phyloP scores from a whole-genome alignment of 1,140 invertebrate genomes.

The Atopsyche davidsoni region DNA sequence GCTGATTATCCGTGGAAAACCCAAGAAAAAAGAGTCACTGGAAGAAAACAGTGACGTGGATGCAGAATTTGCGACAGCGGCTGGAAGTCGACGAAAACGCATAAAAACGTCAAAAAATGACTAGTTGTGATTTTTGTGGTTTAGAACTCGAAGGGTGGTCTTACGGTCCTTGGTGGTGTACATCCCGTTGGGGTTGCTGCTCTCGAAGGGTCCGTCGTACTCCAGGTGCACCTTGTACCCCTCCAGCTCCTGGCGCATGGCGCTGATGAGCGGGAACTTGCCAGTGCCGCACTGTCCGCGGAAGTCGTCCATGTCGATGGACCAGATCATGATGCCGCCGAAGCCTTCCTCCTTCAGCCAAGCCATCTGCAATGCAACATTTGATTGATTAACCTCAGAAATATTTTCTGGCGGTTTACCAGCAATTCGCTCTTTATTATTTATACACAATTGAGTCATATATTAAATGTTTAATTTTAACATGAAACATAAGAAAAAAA shows the following conservation, averaged over 20 bases:
- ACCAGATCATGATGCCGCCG: slow-evolving; percentile 97
- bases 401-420: too few species aligned
- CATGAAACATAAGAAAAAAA: neutral
- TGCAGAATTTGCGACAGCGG: too few species aligned
- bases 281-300: slow-evolving; percentile 81
- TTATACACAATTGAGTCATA: too few species aligned
- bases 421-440: too few species aligned
- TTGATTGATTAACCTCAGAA: too few species aligned
- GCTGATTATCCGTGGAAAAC: too few species aligned
- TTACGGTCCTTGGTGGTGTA: slow-evolving; percentile 85
- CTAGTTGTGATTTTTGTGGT: too few species aligned
- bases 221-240: slow-evolving; percentile 80
- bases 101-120: too few species aligned
- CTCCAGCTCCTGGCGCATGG: slow-evolving; percentile 78
- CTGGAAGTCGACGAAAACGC: too few species aligned
- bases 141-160: slow-evolving; percentile 34
- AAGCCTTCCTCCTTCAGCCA: slow-evolving; percentile 92
- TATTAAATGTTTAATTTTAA: neutral
- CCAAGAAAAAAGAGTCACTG: too few species aligned
- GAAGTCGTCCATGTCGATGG: slow-evolving; percentile 94
- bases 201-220: slow-evolving; percentile 82
- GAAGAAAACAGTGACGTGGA: too few species aligned
- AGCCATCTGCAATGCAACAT: slow-evolving; percentile 74
- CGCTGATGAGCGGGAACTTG: slow-evolving; percentile 83
- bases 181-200: slow-evolving; percentile 59